Conservation (phyloP, 1,140 invertebrate genomes). For the Drosophila tsacasi region DNA sequence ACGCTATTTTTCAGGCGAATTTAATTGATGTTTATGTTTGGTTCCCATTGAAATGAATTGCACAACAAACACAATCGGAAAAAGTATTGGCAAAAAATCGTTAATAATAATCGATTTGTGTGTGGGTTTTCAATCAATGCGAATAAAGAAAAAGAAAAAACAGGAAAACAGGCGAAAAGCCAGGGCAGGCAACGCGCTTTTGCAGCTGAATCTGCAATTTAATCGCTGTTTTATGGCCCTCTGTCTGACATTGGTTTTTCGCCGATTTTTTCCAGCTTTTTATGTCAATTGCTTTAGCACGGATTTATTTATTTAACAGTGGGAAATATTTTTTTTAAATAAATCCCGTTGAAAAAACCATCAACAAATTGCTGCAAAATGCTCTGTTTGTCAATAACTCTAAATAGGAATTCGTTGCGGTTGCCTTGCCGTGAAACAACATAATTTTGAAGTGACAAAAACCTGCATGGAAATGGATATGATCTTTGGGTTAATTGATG, state of each 20-base stretch:
- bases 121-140: conserved; percentile 69
- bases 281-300: conserved; percentile 36
- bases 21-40: conserved; percentile 80
- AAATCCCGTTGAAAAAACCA: conserved; percentile 10
- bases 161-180: conserved; percentile 24
- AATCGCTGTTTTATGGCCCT: conserved; percentile 64
- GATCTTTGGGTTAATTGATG: not conserved
- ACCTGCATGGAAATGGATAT: not conserved
- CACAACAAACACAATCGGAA: conserved; percentile 32
- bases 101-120: conserved; percentile 81
- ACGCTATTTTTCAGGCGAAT: conserved; percentile 50
- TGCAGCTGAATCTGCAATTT: conserved; percentile 63
- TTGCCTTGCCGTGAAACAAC: conserved; percentile 15
- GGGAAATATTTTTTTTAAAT: conserved; percentile 24
- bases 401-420: conserved; percentile 43
- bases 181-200: conserved; percentile 23
- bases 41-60: conserved; percentile 69
- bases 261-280: not conserved
- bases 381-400: conserved; percentile 55
- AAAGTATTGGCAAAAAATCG: conserved; percentile 69
- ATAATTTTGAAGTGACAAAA: conserved; percentile 22
- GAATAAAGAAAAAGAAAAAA: conserved; percentile 26
- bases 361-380: conserved; percentile 57
- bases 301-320: conserved; percentile 59
- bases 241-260: conserved; percentile 35